Evolutionary conservation across 92 coral and sea anemone genomes (phyloP), one percentile per base, ranked within the genome.

Genomic region (Palythoa grandiflora): DNA sequence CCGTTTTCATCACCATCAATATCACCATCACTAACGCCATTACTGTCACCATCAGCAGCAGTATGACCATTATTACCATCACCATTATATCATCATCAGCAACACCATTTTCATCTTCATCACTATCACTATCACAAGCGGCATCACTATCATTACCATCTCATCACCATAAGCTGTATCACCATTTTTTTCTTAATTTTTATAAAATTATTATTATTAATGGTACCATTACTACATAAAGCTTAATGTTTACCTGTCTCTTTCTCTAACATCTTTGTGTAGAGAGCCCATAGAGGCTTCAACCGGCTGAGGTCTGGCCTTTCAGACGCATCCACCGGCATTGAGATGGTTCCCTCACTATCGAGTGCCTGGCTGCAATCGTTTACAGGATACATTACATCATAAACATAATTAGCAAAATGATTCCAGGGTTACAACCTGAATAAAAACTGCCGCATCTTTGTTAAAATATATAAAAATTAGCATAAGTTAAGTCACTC

Each of bases 211-310:
- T 44, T 44, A 44, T 44, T 44, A 2, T 1, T 44, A 59, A 12
- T 59, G 65, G 14, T 12, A 17, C 19, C 4, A 3, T 63, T 63
- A 63, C 0, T 7, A 8, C 36, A 63, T 68, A 19, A 68, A 68
- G 14, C 10, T 0, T 6, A 57, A 5, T 6, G 37, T 86, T 88
- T 63, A 93, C 96, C 91, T 78, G 95, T 92, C 87, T 97, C 99
- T 87, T 97, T 97, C 73, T 97, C 99, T 50, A 97, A 87, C 99
- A 97, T 97, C 74, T 96, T 94, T n/a, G 99, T 93, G 88, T 97
- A 97, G 39, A 97, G 85, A 1, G 98, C 98, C 99, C 99, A 97
- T 1, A 97, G 98, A 17, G 99, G 98, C 86, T 92, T 97, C 70
- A 97, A 87, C 21, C 96, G 86, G 73, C 98, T 94, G 35, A 97